phyloP scores from a whole-genome alignment of 2,888 invertebrate genomes.

The Noctua janthina region DNA sequence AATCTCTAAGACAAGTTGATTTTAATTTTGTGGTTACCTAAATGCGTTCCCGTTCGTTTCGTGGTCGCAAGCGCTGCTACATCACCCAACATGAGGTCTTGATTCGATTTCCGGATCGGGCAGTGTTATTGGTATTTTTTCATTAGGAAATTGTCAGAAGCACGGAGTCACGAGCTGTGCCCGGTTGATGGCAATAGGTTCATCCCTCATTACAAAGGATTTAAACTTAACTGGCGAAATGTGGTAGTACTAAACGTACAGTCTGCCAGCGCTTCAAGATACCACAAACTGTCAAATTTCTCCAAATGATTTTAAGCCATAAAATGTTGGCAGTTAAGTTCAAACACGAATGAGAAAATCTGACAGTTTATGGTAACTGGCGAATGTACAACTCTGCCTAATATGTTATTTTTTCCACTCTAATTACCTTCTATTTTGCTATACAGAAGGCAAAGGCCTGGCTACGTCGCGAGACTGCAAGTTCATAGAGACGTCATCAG shows the following conservation, averaged over 20 bases:
- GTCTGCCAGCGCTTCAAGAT: too few species aligned
- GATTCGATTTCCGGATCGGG: background rate
- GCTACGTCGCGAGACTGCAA: slow-evolving; percentile 97
- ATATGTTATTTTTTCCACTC: background rate
- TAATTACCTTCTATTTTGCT: background rate
- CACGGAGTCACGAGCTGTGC: background rate
- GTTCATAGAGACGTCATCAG: slow-evolving; percentile 98
- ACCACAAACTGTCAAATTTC: too few species aligned
- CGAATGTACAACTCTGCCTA: background rate
- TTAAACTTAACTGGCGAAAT: background rate
- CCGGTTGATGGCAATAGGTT: background rate
- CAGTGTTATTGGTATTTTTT: background rate
- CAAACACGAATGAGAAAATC: too few species aligned
- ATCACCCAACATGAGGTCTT: too few species aligned
- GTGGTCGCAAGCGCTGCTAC: too few species aligned
- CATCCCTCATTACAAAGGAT: background rate
- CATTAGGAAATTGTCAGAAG: too few species aligned
- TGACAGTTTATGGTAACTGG: too few species aligned
- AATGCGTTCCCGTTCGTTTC: background rate
- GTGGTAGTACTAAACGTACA: background rate
- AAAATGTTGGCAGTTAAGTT: too few species aligned
- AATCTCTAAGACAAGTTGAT: background rate
- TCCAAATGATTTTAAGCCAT: too few species aligned
- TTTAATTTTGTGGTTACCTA: background rate
- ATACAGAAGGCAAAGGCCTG: slow-evolving; percentile 96